These are phyloP conservation scores for Coelopa frigida DNA, from an alignment of 1,140 invertebrate genomes.

Conservation along the genomic window DNA sequence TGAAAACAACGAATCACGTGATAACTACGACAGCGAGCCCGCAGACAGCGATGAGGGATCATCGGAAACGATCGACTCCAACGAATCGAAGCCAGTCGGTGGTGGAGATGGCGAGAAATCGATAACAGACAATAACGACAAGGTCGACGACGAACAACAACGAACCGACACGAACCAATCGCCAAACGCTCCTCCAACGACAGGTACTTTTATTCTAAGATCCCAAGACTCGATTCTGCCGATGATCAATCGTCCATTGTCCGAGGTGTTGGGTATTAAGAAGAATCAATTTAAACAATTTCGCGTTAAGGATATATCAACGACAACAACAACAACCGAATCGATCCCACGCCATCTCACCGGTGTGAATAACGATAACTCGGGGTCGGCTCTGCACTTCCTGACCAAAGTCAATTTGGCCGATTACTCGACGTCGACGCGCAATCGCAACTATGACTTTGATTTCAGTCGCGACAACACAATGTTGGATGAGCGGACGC, in stretches of 20 bases:
- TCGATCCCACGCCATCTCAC: too few relatives aligned
- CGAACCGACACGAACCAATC: constrained; percentile 16
- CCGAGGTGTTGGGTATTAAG: constrained; percentile 43
- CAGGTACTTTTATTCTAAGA: constrained; percentile 35
- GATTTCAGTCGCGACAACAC: constrained; percentile 41
- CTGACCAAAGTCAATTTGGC: constrained; percentile 40
- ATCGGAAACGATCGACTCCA: too few relatives aligned
- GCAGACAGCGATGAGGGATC: constrained; percentile 9
- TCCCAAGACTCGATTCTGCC: constrained; percentile 36
- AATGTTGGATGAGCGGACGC: constrained; percentile 36
- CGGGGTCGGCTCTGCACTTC: constrained; percentile 26
- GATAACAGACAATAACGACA: constrained; percentile 13
- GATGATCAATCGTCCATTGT: constrained; percentile 43
- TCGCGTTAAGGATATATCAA: constrained; percentile 29
- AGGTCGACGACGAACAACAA: constrained; percentile 24
- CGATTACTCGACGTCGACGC: constrained; percentile 32
- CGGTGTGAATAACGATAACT: too few relatives aligned
- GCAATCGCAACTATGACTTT: constrained; percentile 29
- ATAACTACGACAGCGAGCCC: constrained; percentile 12
- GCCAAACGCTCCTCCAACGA: constrained; percentile 14
- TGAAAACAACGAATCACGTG: constrained; percentile 8
- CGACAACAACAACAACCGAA: constrained; percentile 10
- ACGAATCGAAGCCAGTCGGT: constrained; percentile 20
- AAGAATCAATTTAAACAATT: constrained; percentile 45
- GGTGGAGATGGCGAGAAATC: constrained; percentile 12